Evolutionary conservation across 1,140 invertebrate genomes (phyloP).

Genomic region (Trypoxylus dichotomus): DNA sequence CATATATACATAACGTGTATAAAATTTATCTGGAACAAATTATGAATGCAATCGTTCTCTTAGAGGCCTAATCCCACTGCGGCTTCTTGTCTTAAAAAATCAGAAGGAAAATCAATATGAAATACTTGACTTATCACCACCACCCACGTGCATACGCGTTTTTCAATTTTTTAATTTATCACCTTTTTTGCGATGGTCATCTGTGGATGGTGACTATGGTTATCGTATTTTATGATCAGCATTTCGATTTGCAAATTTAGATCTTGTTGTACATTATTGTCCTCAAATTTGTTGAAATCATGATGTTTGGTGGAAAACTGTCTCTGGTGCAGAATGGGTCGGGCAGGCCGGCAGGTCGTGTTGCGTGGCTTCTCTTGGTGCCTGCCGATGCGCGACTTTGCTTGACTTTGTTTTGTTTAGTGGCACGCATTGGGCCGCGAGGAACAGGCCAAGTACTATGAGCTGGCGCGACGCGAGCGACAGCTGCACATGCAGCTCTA

Average conservation of each 20-base stretch:
- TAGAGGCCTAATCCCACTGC: background rate
- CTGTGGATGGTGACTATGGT: background rate
- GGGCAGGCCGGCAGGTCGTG: constrained; percentile 47
- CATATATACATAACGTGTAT: background rate
- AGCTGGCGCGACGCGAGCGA: constrained; percentile 95
- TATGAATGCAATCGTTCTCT: background rate
- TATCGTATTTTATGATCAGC: background rate
- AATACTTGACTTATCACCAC: constrained; percentile 19
- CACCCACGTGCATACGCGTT: constrained; percentile 29
- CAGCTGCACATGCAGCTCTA: constrained; percentile 99
- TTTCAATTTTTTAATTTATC: background rate
- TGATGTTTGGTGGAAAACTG: constrained; percentile 23
- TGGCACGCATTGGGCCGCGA: constrained; percentile 98
- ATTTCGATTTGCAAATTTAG: background rate
- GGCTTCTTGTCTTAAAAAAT: background rate
- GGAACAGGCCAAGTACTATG: constrained; percentile 99
- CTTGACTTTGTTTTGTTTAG: constrained; percentile 61
- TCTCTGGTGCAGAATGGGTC: constrained; percentile 46
- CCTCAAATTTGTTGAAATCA: background rate
- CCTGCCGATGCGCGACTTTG: constrained; percentile 46
- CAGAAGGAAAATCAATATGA: background rate
- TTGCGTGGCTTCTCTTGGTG: constrained; percentile 46
- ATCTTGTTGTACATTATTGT: background rate
- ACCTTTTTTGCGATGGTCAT: constrained; percentile 2
- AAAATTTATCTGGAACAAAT: background rate